Evolutionary conservation across 2,888 invertebrate genomes (phyloP).

Genomic region (Stramonita haemastoma): DNA sequence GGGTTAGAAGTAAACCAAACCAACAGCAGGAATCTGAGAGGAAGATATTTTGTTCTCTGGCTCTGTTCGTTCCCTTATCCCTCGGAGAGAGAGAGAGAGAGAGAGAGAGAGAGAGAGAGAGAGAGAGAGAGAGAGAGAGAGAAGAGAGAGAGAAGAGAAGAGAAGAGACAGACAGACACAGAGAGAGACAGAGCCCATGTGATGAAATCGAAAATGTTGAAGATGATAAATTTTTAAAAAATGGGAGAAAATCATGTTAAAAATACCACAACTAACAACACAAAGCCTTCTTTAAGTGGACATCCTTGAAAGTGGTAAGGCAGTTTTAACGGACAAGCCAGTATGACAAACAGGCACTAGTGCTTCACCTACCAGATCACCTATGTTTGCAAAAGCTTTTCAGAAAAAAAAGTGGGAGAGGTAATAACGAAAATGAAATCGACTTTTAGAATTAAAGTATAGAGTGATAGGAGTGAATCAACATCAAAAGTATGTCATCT

Average conservation of each 20-base stretch:
- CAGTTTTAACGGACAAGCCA: no score
- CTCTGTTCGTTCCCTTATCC: not conserved
- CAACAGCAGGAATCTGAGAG: not conserved
- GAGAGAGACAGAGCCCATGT: not conserved
- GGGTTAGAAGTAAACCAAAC: not conserved
- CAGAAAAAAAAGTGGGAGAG: no score
- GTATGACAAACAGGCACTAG: no score
- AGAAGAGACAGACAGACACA: no score
- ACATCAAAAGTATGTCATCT: no score
- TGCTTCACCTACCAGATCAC: no score
- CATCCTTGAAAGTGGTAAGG: not conserved
- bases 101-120: slow-evolving; percentile 1
- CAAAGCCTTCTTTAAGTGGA: not conserved
- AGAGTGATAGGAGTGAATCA: no score
- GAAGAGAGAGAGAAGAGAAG: not conserved
- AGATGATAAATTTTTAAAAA: not conserved
- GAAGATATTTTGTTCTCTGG: not conserved
- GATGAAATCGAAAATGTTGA: not conserved
- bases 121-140: slow-evolving; percentile 1
- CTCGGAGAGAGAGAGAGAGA: not conserved
- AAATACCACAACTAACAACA: not conserved
- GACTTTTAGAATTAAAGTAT: no score
- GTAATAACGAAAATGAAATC: no score
- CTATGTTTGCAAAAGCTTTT: no score
- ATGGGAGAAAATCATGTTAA: not conserved